Conservation (phyloP, 2,113 vertebrate species). For the Apodemus speciosus region DNA sequence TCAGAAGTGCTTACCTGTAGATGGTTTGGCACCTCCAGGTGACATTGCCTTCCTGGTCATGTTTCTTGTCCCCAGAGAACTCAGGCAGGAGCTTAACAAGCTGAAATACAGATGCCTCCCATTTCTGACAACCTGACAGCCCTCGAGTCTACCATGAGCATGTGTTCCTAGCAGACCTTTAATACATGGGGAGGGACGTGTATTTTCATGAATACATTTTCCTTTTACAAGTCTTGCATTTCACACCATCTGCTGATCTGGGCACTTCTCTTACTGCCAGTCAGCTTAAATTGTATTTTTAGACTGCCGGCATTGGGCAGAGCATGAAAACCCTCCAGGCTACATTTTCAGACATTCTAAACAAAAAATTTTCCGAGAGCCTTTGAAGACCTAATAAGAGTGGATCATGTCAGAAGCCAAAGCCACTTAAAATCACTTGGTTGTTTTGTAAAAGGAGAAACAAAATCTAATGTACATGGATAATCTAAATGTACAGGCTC, state of each 20-base stretch:
- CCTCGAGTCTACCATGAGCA: neutral
- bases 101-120: neutral
- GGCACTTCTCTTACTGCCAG: slow-evolving; percentile 66
- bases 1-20: fast-evolving
- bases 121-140: neutral
- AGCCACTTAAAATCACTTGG: neutral
- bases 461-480: neutral
- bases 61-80: neutral
- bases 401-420: neutral
- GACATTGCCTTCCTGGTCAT: neutral
- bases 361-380: slow-evolving; percentile 43
- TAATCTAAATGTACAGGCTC: neutral
- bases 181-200: slow-evolving; percentile 47
- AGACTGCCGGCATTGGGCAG: slow-evolving; percentile 63
- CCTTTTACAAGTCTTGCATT: slow-evolving; percentile 64
- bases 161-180: slow-evolving; percentile 55
- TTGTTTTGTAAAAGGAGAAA: neutral
- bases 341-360: slow-evolving; percentile 28
- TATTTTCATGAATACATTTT: slow-evolving; percentile 64
- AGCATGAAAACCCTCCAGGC: slow-evolving; percentile 51
- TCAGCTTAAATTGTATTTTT: slow-evolving; percentile 74
- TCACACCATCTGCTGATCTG: slow-evolving; percentile 75
- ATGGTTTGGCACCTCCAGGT: no score
- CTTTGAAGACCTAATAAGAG: slow-evolving; percentile 4
- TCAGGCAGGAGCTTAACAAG: no score